Percentiles rank a stretch among this genome's conserved stretches.
Evolutionary conservation across 2,888 invertebrate genomes (phyloP).

Genomic region (Macrosoma leucophasiata): DNA sequence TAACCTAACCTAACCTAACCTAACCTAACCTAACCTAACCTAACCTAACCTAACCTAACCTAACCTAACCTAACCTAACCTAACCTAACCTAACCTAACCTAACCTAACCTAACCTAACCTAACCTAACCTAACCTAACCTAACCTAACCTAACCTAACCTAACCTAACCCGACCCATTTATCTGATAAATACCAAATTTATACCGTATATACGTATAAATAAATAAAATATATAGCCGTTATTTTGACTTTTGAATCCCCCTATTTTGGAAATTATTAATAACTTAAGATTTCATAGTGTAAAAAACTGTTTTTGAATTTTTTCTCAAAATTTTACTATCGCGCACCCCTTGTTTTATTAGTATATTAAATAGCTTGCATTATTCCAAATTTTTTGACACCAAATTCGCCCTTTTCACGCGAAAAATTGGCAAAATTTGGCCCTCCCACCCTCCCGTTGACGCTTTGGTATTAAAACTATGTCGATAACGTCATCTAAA

Average conservation of each 20-base stretch:
- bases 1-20: conserved; percentile 4
- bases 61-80: conserved; percentile 4
- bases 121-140: conserved; percentile 1
- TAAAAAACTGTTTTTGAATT: neutral
- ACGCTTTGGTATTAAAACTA: too few species aligned
- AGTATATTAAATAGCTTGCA: too few species aligned
- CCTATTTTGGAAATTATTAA: neutral
- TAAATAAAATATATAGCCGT: neutral
- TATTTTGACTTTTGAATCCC: neutral
- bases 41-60: conserved; percentile 4
- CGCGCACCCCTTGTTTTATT: too few species aligned
- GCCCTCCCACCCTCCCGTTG: too few species aligned
- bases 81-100: conserved; percentile 4
- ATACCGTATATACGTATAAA: too few species aligned
- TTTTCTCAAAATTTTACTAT: neutral
- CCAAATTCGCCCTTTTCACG: too few species aligned
- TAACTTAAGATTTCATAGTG: neutral
- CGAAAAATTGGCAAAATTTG: too few species aligned
- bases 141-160: neutral
- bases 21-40: conserved; percentile 4
- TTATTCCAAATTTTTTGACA: too few species aligned
- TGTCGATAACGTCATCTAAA: too few species aligned
- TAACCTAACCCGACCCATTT: neutral
- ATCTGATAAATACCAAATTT: too few species aligned
- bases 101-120: conserved; percentile 3